These are phyloP conservation scores for Dicrurus megarhynchus DNA, from an alignment of 2,113 vertebrate species.

Conservation along the genomic window DNA sequence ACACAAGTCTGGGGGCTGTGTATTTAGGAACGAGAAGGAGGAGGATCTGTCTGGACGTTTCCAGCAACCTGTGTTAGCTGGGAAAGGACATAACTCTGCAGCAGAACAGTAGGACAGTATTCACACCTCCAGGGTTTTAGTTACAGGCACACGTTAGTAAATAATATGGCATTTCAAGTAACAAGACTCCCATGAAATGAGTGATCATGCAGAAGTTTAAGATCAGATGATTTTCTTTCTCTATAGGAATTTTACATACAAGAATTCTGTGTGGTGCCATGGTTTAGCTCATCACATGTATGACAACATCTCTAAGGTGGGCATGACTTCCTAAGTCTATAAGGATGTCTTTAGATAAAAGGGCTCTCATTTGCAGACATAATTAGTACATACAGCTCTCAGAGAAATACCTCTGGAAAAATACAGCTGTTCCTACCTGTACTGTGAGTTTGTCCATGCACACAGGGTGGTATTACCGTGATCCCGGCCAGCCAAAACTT, in stretches of 20 bases:
- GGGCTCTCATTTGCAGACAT: not conserved
- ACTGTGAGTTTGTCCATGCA: not conserved
- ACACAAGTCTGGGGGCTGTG: not conserved
- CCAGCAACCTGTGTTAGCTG: not conserved
- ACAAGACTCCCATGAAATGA: not conserved
- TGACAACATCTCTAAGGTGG: not conserved
- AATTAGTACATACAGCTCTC: not conserved
- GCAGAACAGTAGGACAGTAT: not conserved
- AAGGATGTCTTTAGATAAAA: not conserved
- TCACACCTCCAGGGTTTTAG: not conserved
- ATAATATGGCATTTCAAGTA: not conserved
- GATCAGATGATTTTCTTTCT: not conserved
- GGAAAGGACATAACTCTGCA: not conserved
- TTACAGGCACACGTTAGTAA: not conserved
- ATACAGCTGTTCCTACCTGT: not conserved
- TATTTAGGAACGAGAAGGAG: not conserved
- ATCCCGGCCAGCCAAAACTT: not conserved
- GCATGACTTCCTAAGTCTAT: not conserved
- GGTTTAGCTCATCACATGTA: not conserved
- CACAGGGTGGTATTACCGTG: not conserved
- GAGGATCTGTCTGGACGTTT: not conserved
- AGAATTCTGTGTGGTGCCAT: not conserved
- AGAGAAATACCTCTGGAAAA: not conserved
- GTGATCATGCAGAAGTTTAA: not conserved
- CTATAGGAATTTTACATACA: not conserved